Base-by-base conservation (phyloP, 1,140 invertebrate species). In the Lordiphosa mommai region DNA sequence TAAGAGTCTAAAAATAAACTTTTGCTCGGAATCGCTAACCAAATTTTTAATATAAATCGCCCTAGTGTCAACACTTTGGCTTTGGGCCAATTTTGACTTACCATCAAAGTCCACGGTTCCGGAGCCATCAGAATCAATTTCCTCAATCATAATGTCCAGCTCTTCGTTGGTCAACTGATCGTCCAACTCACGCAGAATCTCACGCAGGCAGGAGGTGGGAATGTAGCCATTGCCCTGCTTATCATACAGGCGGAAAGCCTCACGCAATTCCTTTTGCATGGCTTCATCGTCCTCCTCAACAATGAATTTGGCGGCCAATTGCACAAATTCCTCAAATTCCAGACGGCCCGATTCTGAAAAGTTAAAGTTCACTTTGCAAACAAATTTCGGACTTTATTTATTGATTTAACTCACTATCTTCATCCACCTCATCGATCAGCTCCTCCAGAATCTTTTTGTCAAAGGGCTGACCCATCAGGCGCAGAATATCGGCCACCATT, bases 191-290 rank as follows among this genome's bases (percentile, higher is more conserved):
- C 95, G 92, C 8, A 98, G 91, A 86, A 98, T 98, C 90, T 98
- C 97, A 65, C 94, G 93, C 59, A 98, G 91, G 88, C 96, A 96
- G 23, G 95, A 94, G 20, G 97, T 98, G 76, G 96, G 96, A 91
- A 98, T 98, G 91, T 97, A 98, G 88, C 97, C 97, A 88, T 98
- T 97, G 93, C 94, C 94, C 92, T 95, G 93, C 90, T 95, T 95
- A 88, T 95, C 94, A 82, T 97, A 97, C 71, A 97, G 92, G 86
- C 96, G 93, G 91, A 98, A 98, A 20, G 96, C 96, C 92, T 98
- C 96, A 69, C 96, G 92, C 36, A 98, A 92, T 90, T 98, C 96
- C 89, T 98, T 97, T 86, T 95, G 94, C 92, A 96, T 94, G 43
- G 94, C 96, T 90, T 98, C 97, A 59, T 95, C 95, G 85, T 98